Percentiles rank a stretch among this genome's conserved stretches.
Conservation (phyloP, 2,888 invertebrate species). For the Cryptus armator region DNA sequence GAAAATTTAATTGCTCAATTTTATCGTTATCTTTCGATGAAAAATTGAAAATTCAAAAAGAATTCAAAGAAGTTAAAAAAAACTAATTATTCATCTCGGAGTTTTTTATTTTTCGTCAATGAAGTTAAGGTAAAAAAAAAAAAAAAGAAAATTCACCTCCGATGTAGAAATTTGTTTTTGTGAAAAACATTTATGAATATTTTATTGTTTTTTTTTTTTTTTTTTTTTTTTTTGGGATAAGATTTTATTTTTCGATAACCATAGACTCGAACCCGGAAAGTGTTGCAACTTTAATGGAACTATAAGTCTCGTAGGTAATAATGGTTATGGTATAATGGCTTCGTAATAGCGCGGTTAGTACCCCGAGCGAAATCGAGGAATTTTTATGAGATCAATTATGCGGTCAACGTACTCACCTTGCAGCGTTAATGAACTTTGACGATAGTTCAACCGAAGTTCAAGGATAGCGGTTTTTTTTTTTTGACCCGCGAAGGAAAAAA, state of each 20-base stretch:
- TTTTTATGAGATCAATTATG: background rate
- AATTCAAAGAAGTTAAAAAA: no score
- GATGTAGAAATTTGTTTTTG: no score
- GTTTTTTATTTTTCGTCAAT: no score
- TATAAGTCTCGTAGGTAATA: no score
- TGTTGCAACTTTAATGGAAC: background rate
- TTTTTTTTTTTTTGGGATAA: no score
- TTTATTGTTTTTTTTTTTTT: no score
- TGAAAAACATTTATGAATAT: no score
- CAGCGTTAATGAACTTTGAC: background rate
- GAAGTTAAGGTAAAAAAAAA: background rate
- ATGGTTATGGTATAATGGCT: background rate
- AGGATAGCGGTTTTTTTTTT: background rate
- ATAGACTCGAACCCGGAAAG: background rate
- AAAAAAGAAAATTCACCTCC: background rate
- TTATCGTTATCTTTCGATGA: no score
- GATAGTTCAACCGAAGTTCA: background rate
- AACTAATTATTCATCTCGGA: no score
- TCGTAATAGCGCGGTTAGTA: background rate
- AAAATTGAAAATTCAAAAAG: no score
- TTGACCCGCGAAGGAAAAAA: background rate
- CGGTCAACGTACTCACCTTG: constrained; percentile 3
- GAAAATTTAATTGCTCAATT: background rate
- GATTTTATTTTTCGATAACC: no score
- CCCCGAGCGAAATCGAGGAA: background rate